Evolutionary conservation across 2,888 invertebrate genomes (phyloP).

Genomic region (Dioctria rufipes): DNA sequence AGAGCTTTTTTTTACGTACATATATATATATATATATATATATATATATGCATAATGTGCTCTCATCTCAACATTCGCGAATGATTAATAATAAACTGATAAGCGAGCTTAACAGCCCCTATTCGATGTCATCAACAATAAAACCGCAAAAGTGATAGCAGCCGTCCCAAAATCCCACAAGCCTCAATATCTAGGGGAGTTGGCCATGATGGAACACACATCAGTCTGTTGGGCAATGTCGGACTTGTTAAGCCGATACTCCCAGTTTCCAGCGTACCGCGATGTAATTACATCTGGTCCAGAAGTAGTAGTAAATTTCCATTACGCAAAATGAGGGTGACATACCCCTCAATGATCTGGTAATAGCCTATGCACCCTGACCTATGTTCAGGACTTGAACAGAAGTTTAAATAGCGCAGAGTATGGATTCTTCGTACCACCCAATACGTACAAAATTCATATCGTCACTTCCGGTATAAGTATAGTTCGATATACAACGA

Average conservation of each 20-base stretch:
- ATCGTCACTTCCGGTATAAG: slow-evolving; percentile 2
- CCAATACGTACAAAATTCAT: slow-evolving; percentile 25
- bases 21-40: neutral
- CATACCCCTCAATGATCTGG: slow-evolving; percentile 35
- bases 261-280: slow-evolving; percentile 14
- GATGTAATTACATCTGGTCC: slow-evolving; percentile 33
- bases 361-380: slow-evolving; percentile 4
- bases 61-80: slow-evolving; percentile 18
- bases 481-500: neutral
- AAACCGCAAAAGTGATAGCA: slow-evolving; percentile 49
- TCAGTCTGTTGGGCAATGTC: neutral
- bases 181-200: slow-evolving; percentile 30
- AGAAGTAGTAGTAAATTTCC: slow-evolving; percentile 26
- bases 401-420: neutral
- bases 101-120: slow-evolving; percentile 49
- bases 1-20: too few species aligned
- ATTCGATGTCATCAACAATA: slow-evolving; percentile 50
- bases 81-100: slow-evolving; percentile 52
- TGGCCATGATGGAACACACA: neutral
- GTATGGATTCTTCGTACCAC: slow-evolving; percentile 9
- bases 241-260: slow-evolving; percentile 26
- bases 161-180: slow-evolving; percentile 16
- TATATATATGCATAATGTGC: neutral
- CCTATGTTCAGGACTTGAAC: neutral
- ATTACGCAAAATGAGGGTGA: slow-evolving; percentile 27